A percentile compares a stretch with the other conserved stretches of the same genome.
Evolutionary conservation across 2,113 vertebrate genomes (phyloP).

Genomic region (Albula glossodonta): DNA sequence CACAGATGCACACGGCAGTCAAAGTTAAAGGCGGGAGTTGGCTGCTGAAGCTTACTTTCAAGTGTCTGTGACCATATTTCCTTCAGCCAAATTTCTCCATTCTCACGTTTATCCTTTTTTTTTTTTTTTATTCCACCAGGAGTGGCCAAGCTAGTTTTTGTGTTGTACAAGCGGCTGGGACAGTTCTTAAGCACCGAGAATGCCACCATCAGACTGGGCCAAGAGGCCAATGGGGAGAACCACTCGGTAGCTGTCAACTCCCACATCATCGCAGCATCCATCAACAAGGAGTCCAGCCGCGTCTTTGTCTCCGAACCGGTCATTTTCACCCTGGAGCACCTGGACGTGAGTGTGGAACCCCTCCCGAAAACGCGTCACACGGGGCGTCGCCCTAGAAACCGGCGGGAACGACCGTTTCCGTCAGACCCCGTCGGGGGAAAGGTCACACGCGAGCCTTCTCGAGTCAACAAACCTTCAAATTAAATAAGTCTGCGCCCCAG

Average conservation of each 20-base stretch:
- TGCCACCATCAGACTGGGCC: conserved; percentile 84
- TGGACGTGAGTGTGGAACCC: conserved; percentile 82
- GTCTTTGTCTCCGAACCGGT: conserved; percentile 94
- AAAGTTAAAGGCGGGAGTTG: background rate
- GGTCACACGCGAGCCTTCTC: conserved; percentile 87
- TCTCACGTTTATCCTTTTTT: background rate
- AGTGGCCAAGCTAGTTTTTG: conserved; percentile 95
- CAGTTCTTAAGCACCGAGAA: conserved; percentile 96
- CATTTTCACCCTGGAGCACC: conserved; percentile 92
- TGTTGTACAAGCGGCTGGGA: conserved; percentile 94
- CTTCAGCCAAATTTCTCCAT: no score
- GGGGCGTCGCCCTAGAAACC: no score
- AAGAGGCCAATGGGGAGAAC: conserved; percentile 80
- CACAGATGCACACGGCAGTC: no score
- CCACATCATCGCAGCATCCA: conserved; percentile 93
- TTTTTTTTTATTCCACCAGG: conserved; percentile 63
- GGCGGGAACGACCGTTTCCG: no score
- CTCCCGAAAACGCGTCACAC: background rate
- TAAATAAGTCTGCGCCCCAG: conserved; percentile 83
- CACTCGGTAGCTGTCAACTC: conserved; percentile 95
- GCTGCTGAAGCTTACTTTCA: no score
- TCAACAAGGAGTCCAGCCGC: conserved; percentile 97
- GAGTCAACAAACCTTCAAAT: conserved; percentile 90
- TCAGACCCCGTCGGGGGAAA: conserved; percentile 32
- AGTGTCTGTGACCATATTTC: no score